A percentile compares a stretch with the other conserved stretches of the same genome.
Conservation (phyloP, 2,888 invertebrate genomes). For the Dynastes hyllus region DNA sequence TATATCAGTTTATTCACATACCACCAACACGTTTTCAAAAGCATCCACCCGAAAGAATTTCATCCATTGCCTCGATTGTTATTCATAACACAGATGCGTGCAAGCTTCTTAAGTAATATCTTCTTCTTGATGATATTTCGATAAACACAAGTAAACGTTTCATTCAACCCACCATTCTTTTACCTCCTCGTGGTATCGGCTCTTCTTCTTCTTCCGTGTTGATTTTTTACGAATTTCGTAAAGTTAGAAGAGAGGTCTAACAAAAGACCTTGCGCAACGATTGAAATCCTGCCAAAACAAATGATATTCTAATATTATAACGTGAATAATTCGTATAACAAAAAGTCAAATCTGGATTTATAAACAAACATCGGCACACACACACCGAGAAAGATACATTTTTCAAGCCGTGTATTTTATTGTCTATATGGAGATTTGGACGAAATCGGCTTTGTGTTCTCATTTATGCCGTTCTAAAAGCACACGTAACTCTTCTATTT, state of each 20-base stretch:
- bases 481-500: neutral
- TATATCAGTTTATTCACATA: no score
- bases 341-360: conserved; percentile 48
- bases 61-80: conserved; percentile 28
- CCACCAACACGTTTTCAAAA: no score
- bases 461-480: conserved; percentile 7
- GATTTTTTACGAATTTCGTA: conserved; percentile 45
- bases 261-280: conserved; percentile 47
- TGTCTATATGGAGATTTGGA: conserved; percentile 30
- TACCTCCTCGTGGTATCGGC: conserved; percentile 29
- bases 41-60: conserved; percentile 36
- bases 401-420: conserved; percentile 31
- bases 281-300: conserved; percentile 51
- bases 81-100: conserved; percentile 48
- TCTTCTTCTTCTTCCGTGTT: conserved; percentile 23
- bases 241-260: conserved; percentile 34
- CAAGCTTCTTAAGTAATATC: conserved; percentile 48
- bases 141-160: conserved; percentile 48
- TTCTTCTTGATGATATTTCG: conserved; percentile 44
- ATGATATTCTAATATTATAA: conserved; percentile 50
- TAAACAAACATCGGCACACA: conserved; percentile 43
- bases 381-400: conserved; percentile 32
- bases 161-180: conserved; percentile 46
- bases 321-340: conserved; percentile 48
- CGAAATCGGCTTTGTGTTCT: conserved; percentile 5